Percentiles rank a stretch among this genome's conserved stretches.
Evolutionary conservation across 1,140 invertebrate species (phyloP).

Genomic region (Meteorus sp.): DNA sequence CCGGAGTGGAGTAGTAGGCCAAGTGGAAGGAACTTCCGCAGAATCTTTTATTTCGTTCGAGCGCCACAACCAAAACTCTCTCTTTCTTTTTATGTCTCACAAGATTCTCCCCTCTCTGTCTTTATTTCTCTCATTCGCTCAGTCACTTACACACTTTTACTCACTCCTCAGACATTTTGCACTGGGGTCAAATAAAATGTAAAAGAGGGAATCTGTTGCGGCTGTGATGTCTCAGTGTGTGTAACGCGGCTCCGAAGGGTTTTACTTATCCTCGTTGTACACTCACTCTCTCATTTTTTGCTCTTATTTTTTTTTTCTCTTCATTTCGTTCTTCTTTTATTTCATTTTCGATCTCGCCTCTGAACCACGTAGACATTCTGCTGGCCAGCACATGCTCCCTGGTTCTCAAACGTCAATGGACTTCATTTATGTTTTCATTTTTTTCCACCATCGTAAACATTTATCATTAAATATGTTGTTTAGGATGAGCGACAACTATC

Average conservation of each 20-base stretch:
- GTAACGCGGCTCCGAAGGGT: constrained; percentile 18
- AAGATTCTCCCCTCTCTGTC: constrained; percentile 1
- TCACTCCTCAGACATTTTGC: constrained; percentile 5
- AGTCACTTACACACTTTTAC: background rate
- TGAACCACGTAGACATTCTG: constrained; percentile 8
- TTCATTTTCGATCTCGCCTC: constrained; percentile 23
- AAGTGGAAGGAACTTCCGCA: constrained; percentile 49
- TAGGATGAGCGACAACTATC: background rate
- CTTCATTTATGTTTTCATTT: background rate
- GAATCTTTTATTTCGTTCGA: constrained; percentile 44
- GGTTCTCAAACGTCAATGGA: constrained; percentile 19
- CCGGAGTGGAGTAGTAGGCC: constrained; percentile 54
- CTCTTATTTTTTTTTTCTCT: constrained; percentile 8
- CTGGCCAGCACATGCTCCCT: background rate
- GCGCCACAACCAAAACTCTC: constrained; percentile 36
- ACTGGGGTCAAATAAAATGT: constrained; percentile 28
- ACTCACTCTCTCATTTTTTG: background rate
- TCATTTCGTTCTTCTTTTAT: constrained; percentile 14
- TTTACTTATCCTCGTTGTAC: background rate
- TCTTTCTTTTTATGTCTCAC: constrained; percentile 17
- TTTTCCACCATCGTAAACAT: too few species aligned
- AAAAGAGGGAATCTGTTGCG: constrained; percentile 41
- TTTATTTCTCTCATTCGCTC: constrained; percentile 4
- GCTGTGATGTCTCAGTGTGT: constrained; percentile 31
- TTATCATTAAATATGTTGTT: too few species aligned